A percentile compares a stretch with the other conserved stretches of the same genome.
Conservation (phyloP, 2,113 vertebrate species). For the Crotalus horridus region DNA sequence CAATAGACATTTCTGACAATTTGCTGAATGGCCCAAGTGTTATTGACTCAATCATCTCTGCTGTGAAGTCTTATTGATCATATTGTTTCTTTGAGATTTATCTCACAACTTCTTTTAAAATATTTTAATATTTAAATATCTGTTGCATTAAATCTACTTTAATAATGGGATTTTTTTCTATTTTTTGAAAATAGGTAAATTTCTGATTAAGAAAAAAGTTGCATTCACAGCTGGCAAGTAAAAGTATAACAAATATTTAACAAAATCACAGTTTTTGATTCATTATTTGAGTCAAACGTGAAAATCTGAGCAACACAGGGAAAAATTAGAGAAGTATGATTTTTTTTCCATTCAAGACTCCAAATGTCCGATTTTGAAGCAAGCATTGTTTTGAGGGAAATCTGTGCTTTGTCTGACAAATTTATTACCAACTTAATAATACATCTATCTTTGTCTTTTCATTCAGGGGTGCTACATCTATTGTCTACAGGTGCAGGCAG, state of each 20-base stretch:
- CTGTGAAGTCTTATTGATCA: not conserved
- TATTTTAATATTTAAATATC: not conserved
- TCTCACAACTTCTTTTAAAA: constrained; percentile 34
- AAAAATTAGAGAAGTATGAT: not conserved
- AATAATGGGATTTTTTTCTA: not conserved
- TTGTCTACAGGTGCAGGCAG: constrained; percentile 86
- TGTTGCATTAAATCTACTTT: not conserved
- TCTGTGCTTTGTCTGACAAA: not conserved
- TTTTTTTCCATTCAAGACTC: not conserved
- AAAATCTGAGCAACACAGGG: not conserved
- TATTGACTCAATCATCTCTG: constrained; percentile 22
- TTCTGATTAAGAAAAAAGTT: not conserved
- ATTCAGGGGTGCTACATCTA: constrained; percentile 84
- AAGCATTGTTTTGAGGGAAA: not conserved
- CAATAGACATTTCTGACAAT: not conserved
- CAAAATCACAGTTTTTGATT: not conserved
- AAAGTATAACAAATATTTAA: not conserved
- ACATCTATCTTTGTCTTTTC: constrained; percentile 30
- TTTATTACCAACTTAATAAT: not conserved
- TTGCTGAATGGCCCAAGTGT: not conserved
- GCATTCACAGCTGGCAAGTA: not conserved
- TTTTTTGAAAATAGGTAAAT: not conserved
- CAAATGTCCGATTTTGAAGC: not conserved
- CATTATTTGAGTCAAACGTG: not conserved
- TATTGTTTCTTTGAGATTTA: constrained; percentile 18